These are phyloP conservation scores for Thamnophis elegans DNA, from an alignment of 2,797 vertebrate species.

Conservation along the genomic window DNA sequence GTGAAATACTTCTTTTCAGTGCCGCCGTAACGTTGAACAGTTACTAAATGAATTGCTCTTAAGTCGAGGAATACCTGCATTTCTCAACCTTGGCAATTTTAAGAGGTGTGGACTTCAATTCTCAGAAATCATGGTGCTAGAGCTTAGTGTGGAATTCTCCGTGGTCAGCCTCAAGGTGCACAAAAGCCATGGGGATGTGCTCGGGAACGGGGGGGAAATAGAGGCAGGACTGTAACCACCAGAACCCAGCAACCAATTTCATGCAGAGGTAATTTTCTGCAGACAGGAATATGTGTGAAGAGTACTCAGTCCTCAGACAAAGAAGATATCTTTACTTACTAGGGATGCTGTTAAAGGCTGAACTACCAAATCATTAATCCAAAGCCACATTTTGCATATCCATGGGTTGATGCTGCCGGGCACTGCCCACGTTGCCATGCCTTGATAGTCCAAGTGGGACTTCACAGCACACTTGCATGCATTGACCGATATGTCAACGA, in stretches of 20 bases:
- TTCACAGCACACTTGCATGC: background rate
- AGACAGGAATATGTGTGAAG: background rate
- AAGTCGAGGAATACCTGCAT: background rate
- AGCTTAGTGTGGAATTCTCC: background rate
- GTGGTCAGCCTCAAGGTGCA: background rate
- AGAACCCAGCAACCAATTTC: background rate
- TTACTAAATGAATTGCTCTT: background rate
- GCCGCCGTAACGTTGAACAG: background rate
- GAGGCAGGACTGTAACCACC: background rate
- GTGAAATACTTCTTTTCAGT: background rate
- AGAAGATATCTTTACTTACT: background rate
- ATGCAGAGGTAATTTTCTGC: background rate
- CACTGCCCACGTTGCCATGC: background rate
- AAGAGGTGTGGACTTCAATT: background rate
- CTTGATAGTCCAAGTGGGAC: background rate
- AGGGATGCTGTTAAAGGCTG: background rate
- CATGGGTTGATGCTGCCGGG: background rate
- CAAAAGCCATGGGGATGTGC: background rate
- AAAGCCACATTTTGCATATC: background rate
- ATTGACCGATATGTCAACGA: background rate
- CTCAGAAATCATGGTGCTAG: background rate
- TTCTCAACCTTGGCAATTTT: background rate
- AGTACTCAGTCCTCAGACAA: background rate
- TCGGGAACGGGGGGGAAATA: background rate
- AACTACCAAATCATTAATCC: background rate